These are phyloP conservation scores for Dolichotis patagonum DNA, from an alignment of 2,113 vertebrate genomes.

Conservation along the genomic window DNA sequence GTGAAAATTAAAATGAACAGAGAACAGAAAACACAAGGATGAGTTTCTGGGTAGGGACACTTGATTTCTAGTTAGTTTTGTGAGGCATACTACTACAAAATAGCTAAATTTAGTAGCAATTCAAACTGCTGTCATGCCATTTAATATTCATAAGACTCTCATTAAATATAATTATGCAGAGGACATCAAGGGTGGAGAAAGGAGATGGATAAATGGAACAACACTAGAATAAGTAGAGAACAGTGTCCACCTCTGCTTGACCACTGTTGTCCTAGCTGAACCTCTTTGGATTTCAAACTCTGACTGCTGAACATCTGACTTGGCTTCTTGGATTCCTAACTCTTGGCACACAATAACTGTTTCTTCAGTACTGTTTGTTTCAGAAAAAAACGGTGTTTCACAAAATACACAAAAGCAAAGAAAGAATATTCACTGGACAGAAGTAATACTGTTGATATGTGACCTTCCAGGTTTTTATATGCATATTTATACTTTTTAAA, in stretches of 20 bases:
- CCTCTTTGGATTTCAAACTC: not conserved
- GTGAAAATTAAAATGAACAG: not conserved
- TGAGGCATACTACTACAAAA: not conserved
- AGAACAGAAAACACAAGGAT: not conserved
- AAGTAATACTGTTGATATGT: not conserved
- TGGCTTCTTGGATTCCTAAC: not conserved
- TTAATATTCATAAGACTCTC: not conserved
- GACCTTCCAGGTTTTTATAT: constrained; percentile 27
- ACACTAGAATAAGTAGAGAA: not conserved
- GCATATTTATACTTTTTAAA: not conserved
- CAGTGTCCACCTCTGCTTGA: fast-evolving
- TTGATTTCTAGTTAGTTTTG: not conserved
- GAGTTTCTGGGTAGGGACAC: not conserved
- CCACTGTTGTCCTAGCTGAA: not conserved
- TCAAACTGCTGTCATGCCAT: not conserved
- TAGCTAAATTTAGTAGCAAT: not conserved
- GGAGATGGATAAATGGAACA: not conserved
- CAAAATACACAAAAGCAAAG: constrained; percentile 28
- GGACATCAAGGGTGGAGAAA: not conserved
- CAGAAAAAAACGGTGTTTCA: not conserved
- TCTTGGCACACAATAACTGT: not conserved
- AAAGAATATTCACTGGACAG: constrained; percentile 14
- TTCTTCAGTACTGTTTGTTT: not conserved
- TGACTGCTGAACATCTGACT: not conserved
- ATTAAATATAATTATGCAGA: not conserved